Conservation (phyloP, 1,140 invertebrate species). For the Notospermus geniculatus region DNA sequence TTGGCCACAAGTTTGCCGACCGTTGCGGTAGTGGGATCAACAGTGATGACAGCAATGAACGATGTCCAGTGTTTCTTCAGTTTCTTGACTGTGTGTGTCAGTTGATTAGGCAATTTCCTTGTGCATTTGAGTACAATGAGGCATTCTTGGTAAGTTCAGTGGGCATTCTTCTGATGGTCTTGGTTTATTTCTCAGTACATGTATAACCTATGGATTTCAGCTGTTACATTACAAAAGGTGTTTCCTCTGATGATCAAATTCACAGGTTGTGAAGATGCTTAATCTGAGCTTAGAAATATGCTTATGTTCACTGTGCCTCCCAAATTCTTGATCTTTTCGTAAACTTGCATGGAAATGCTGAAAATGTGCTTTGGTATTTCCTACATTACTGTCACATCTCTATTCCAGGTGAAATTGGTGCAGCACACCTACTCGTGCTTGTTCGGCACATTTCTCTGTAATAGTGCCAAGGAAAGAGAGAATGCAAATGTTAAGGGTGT, state of each 20-base stretch:
- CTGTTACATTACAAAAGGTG: no score
- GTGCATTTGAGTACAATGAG: slow-evolving; percentile 92
- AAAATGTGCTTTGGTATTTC: no score
- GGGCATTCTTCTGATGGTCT: no score
- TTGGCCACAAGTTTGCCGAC: slow-evolving; percentile 96
- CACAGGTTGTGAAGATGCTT: no score
- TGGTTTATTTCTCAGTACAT: no score
- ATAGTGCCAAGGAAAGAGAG: slow-evolving; percentile 73
- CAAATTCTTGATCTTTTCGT: no score
- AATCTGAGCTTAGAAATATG: no score
- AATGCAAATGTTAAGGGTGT: slow-evolving; percentile 66
- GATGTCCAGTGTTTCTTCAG: slow-evolving; percentile 94
- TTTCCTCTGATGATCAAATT: no score
- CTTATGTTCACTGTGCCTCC: no score
- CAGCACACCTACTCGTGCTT: slow-evolving; percentile 94
- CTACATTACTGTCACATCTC: slow-evolving; percentile 16
- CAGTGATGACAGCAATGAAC: slow-evolving; percentile 83
- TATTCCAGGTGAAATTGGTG: slow-evolving; percentile 83
- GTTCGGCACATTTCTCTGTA: slow-evolving; percentile 96
- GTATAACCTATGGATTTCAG: no score
- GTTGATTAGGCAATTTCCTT: slow-evolving; percentile 82
- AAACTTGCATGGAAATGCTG: no score
- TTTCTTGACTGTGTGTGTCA: slow-evolving; percentile 97
- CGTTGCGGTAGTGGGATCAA: slow-evolving; percentile 83
- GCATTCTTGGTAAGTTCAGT: slow-evolving; percentile 79